Evolutionary conservation across 1,140 invertebrate species (phyloP).

Genomic region (Episyrphus balteatus): DNA sequence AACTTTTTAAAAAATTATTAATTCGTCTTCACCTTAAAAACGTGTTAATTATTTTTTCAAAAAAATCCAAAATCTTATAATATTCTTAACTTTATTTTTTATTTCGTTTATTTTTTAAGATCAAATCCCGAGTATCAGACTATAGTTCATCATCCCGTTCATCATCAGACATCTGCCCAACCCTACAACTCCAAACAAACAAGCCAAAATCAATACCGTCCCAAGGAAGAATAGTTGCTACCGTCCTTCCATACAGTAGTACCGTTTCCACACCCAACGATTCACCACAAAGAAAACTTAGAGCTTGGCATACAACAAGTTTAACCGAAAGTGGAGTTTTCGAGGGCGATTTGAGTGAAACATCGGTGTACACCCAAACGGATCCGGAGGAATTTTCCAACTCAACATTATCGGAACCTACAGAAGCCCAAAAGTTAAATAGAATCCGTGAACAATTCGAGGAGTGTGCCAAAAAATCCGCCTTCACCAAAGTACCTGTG

Average conservation of each 20-base stretch:
- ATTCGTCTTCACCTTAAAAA: no score
- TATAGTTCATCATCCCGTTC: conserved; percentile 7
- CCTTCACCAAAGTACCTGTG: conserved; percentile 16
- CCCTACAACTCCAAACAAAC: not conserved
- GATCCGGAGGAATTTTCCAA: conserved; percentile 39
- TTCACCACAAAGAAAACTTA: conserved; percentile 5
- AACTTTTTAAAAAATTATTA: no score
- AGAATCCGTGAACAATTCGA: conserved; percentile 43
- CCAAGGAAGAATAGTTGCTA: conserved; percentile 25
- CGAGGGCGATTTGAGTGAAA: conserved; percentile 42
- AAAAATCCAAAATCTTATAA: not conserved
- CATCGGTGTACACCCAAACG: conserved; percentile 38
- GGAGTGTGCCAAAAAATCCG: conserved; percentile 23
- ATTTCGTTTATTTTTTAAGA: conserved; percentile 9
- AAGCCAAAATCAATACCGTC: not conserved
- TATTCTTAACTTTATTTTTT: conserved; percentile 2
- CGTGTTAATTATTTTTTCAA: not conserved
- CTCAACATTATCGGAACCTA: conserved; percentile 24
- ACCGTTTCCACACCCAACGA: conserved; percentile 18
- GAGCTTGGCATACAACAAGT: conserved; percentile 28
- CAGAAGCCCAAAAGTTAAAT: conserved; percentile 10
- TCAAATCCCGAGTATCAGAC: conserved; percentile 14
- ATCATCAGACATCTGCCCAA: conserved; percentile 1
- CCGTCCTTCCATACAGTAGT: conserved; percentile 32
- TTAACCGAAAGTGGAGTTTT: conserved; percentile 57